These are phyloP conservation scores for Platichthys flesus DNA, from an alignment of 2,113 vertebrate genomes.

Conservation along the genomic window DNA sequence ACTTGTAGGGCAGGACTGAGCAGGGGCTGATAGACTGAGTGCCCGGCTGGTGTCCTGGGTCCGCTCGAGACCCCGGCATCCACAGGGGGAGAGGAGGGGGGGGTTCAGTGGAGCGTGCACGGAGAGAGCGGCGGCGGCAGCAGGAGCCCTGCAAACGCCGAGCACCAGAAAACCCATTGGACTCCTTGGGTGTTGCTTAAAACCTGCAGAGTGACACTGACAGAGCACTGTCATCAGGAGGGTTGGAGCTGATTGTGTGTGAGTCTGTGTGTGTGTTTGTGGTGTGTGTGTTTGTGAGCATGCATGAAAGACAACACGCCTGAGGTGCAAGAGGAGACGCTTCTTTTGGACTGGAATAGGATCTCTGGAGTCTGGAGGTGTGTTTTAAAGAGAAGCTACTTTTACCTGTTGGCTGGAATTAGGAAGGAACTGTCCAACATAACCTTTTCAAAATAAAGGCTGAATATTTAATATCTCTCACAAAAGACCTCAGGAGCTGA, in stretches of 20 bases:
- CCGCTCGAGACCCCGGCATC: constrained; percentile 47
- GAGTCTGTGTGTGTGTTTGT: constrained; percentile 12
- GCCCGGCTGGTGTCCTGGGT: constrained; percentile 63
- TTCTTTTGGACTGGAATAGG: constrained; percentile 58
- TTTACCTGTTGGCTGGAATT: constrained; percentile 54
- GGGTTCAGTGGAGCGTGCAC: constrained; percentile 36
- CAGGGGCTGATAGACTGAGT: constrained; percentile 41
- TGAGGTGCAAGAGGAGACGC: constrained; percentile 52
- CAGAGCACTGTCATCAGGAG: constrained; percentile 49
- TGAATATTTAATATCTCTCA: constrained; percentile 24
- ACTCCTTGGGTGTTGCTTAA: constrained; percentile 46
- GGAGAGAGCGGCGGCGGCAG: constrained; percentile 32
- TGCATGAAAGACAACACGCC: constrained; percentile 38
- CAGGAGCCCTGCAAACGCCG: constrained; percentile 39
- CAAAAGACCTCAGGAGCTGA: constrained; percentile 24
- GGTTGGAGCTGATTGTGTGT: constrained; percentile 31
- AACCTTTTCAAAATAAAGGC: constrained; percentile 30
- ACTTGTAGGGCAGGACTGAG: constrained; percentile 62
- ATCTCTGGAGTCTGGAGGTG: constrained; percentile 54
- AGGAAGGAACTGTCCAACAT: constrained; percentile 5
- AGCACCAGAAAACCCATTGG: constrained; percentile 51
- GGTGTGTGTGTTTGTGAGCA: constrained; percentile 1
- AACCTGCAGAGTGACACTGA: constrained; percentile 60
- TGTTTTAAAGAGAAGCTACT: constrained; percentile 42
- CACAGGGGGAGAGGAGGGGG: constrained; percentile 37